These are phyloP conservation scores for Jordanella pulchra DNA, from an alignment of 2,797 vertebrate species.

Conservation along the genomic window DNA sequence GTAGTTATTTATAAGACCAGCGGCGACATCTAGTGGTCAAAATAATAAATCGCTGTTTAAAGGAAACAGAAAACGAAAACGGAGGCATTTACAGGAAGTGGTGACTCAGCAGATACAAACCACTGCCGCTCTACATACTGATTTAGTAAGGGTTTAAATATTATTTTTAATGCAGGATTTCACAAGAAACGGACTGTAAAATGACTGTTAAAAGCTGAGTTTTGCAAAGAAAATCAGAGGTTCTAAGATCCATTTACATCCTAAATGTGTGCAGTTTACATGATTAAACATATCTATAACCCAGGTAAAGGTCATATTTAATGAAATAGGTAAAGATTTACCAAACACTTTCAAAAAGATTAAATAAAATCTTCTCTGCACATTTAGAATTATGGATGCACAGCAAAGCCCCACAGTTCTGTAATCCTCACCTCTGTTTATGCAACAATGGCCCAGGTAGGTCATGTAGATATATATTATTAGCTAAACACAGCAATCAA, in stretches of 20 bases:
- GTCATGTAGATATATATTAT: background rate
- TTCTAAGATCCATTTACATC: background rate
- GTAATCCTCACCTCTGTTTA: background rate
- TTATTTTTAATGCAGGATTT: background rate
- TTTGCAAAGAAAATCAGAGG: background rate
- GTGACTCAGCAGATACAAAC: conserved; percentile 23
- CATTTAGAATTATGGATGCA: background rate
- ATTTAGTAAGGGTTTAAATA: background rate
- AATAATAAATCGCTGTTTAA: background rate
- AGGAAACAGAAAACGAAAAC: conserved; percentile 59
- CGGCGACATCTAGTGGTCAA: conserved; percentile 50
- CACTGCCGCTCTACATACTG: background rate
- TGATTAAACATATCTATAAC: background rate
- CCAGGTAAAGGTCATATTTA: background rate
- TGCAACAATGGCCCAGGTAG: too few relatives aligned
- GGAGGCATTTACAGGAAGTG: conserved; percentile 44
- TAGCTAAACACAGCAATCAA: background rate
- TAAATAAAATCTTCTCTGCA: background rate
- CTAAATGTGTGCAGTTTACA: background rate
- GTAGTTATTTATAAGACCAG: background rate
- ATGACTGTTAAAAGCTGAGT: background rate
- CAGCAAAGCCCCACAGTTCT: background rate
- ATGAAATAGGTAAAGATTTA: background rate
- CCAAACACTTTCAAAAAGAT: background rate
- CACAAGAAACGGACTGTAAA: background rate